Conservation (phyloP, 2,113 vertebrate species). For the Chrysemys picta region DNA sequence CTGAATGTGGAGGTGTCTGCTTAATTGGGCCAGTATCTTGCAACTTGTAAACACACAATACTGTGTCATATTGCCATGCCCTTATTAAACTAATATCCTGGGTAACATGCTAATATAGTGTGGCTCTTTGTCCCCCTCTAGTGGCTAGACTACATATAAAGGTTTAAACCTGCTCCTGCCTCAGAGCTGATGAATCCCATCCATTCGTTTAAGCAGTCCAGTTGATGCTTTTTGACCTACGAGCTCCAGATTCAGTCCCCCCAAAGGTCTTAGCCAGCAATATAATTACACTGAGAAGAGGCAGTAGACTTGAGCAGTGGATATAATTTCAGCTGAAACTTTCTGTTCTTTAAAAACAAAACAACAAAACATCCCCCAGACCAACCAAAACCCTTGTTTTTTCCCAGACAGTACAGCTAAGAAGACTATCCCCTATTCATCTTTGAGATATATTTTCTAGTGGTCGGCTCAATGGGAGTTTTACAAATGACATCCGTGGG, state of each 20-base stretch:
- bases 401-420: rapidly evolving
- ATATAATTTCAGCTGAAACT: not conserved
- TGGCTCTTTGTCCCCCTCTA: not conserved
- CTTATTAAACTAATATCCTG: not conserved
- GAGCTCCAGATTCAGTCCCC: not conserved
- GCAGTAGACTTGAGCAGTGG: rapidly evolving
- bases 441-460: not conserved
- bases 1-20: not conserved
- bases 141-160: not conserved
- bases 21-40: not conserved
- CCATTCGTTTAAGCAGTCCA: not conserved
- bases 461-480: not conserved
- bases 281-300: not conserved
- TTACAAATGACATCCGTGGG: not conserved
- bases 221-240: rapidly evolving
- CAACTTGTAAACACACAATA: not conserved
- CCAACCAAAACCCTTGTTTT: not conserved
- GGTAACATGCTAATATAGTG: not conserved
- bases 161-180: rapidly evolving
- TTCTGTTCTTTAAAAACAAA: not conserved
- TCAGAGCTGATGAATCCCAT: not conserved
- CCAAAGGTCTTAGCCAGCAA: not conserved
- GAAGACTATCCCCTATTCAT: not conserved
- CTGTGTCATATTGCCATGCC: not conserved
- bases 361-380: not conserved